These are phyloP conservation scores for Ageneiosus marmoratus DNA, from an alignment of 2,113 vertebrate species.

Conservation along the genomic window DNA sequence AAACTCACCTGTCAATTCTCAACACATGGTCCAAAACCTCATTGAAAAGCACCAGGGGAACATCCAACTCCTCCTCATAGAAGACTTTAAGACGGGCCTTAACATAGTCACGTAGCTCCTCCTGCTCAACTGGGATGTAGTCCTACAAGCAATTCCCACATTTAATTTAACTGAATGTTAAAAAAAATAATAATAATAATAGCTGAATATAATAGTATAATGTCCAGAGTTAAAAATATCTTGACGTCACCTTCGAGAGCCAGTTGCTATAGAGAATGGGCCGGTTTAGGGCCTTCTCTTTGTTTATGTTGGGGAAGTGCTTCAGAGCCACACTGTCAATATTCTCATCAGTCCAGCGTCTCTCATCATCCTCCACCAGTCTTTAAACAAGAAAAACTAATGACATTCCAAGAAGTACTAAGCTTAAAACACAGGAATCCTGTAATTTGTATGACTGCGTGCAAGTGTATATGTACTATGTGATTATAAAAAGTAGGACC, in stretches of 20 bases:
- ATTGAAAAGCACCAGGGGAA: slow-evolving; percentile 95
- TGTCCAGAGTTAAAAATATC: background rate
- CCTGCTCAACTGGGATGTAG: slow-evolving; percentile 97
- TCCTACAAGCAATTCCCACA: slow-evolving; percentile 73
- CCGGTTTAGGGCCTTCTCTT: slow-evolving; percentile 88
- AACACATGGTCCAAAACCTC: slow-evolving; percentile 96
- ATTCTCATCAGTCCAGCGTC: slow-evolving; percentile 98
- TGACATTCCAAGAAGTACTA: background rate
- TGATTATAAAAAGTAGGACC: background rate
- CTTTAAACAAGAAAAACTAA: slow-evolving; percentile 61
- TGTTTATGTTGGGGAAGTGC: slow-evolving; percentile 97
- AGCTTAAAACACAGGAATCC: background rate
- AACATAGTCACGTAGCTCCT: slow-evolving; percentile 95
- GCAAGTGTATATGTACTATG: background rate
- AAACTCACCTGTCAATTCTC: slow-evolving; percentile 87
- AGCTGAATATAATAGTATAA: background rate
- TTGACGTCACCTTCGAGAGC: slow-evolving; percentile 86
- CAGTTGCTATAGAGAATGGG: slow-evolving; percentile 99
- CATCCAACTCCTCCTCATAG: slow-evolving; percentile 96
- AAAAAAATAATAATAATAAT: background rate
- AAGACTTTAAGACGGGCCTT: slow-evolving; percentile 98
- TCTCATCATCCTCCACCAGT: slow-evolving; percentile 94
- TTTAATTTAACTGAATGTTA: background rate
- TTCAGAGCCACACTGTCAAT: slow-evolving; percentile 93
- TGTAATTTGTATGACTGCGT: background rate